Base-by-base conservation (phyloP, 2,888 invertebrate genomes). In the Acrocyrtus sp. region DNA sequence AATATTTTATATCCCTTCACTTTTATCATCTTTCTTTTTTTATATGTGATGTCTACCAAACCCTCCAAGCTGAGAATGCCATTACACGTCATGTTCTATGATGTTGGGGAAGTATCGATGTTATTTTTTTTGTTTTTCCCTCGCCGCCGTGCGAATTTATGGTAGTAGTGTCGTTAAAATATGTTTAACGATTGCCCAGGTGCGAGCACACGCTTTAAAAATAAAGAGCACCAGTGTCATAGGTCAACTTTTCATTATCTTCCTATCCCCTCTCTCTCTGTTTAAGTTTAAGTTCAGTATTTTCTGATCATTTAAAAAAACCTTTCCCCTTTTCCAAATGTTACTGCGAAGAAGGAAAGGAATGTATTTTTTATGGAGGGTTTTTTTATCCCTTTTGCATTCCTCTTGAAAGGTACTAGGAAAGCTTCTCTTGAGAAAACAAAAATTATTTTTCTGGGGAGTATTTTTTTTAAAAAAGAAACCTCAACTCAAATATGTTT, bases 111-210 rank as follows among this genome's bases (percentile, higher is more conserved):
- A 51, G 8, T 17, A 34, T 34, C 34, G 34, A 34, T 34, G 12
- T 34, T 34, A n/a, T n/a, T 34, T 24, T 27, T 45, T 58, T 45
- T 34, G 43, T 58, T 17, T n/a, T n/a, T 19, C 57, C n/a, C 26
- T 15, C 45, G 34, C 79, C 78, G 78, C 77, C 77, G 79, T 80
- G 80, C 80, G 80, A 80, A 80, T 80, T 80, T 80, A 80, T 79
- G 79, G 70, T 65, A 62, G 73, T 68, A 54, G 57, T 73, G 74
- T 77, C 77, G 78, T 80, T 79, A 79, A 80, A 80, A 77, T 69
- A 74, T 77, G 72, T 75, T 80, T 79, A 77, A 78, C 76, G 77
- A 78, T 76, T 73, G 73, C 75, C 78, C 79, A 80, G 80, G 80
- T 80, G 78, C 78, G 77, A 78, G 76, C 73, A 76, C 78, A 77